phyloP scores from a whole-genome alignment of 2,113 vertebrate genomes.

The Tichodroma muraria region DNA sequence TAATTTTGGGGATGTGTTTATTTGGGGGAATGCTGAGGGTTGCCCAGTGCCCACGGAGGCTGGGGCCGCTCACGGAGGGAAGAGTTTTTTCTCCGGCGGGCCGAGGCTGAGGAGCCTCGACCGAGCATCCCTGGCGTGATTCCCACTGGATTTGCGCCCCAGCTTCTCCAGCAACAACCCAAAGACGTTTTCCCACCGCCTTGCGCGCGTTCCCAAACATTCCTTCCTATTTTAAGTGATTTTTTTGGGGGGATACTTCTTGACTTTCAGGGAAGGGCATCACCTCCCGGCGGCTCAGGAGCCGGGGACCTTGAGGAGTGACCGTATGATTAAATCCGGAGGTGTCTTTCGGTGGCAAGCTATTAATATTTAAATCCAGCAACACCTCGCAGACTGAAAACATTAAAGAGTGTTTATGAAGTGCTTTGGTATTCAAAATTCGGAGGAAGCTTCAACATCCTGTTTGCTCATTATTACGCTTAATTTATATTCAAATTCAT shows the following conservation, averaged over 20 bases:
- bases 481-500: constrained; percentile 46
- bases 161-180: no score
- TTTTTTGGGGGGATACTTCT: neutral
- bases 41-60: no score
- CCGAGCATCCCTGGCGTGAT: neutral
- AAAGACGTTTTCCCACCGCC: rapidly evolving
- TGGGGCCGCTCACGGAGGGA: no score
- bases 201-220: rapidly evolving
- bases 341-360: neutral
- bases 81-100: neutral
- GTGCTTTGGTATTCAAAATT: constrained; percentile 39
- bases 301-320: neutral
- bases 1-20: no score
- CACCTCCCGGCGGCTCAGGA: neutral
- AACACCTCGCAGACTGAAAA: constrained; percentile 45
- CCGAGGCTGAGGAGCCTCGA: rapidly evolving
- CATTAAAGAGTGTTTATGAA: constrained; percentile 27
- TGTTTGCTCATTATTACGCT: constrained; percentile 41
- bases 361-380: constrained; percentile 52
- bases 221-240: neutral
- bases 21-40: no score
- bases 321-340: neutral
- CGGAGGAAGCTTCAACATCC: constrained; percentile 32
- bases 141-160: rapidly evolving
- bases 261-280: neutral